Percentiles rank a stretch among this genome's conserved stretches.
Evolutionary conservation across 2,113 vertebrate genomes (phyloP).

Genomic region (Zonotrichia leucophrys): DNA sequence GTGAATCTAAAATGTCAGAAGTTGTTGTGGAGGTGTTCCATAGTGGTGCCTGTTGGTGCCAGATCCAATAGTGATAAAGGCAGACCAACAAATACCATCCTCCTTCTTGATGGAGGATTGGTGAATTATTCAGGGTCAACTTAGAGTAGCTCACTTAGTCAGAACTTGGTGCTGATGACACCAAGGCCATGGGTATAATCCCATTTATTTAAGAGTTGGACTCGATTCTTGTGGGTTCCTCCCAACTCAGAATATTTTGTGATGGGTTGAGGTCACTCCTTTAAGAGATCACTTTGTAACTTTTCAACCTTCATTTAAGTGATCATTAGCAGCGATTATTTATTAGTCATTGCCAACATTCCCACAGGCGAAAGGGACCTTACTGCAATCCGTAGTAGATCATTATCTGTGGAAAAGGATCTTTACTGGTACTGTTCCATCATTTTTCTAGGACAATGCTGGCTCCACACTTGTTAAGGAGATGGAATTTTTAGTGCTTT

Average conservation of each 20-base stretch:
- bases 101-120: neutral
- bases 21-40: neutral
- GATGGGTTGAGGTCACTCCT: neutral
- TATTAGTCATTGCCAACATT: neutral
- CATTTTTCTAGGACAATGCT: neutral
- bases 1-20: neutral
- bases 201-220: neutral
- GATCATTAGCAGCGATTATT: neutral
- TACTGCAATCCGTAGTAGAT: neutral
- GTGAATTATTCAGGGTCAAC: neutral
- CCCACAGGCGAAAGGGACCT: neutral
- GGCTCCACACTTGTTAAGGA: neutral
- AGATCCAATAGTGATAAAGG: neutral
- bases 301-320: neutral
- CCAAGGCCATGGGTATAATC: neutral
- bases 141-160: neutral
- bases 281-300: neutral
- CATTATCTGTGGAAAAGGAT: neutral
- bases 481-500: neutral
- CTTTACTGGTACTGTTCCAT: neutral
- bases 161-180: neutral
- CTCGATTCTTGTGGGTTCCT: accelerated
- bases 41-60: neutral
- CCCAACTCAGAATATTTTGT: neutral
- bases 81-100: neutral